Evolutionary conservation across 1,140 invertebrate genomes (phyloP), one percentile per base, ranked within the genome.

Genomic region (Drosophila ogumai): DNA sequence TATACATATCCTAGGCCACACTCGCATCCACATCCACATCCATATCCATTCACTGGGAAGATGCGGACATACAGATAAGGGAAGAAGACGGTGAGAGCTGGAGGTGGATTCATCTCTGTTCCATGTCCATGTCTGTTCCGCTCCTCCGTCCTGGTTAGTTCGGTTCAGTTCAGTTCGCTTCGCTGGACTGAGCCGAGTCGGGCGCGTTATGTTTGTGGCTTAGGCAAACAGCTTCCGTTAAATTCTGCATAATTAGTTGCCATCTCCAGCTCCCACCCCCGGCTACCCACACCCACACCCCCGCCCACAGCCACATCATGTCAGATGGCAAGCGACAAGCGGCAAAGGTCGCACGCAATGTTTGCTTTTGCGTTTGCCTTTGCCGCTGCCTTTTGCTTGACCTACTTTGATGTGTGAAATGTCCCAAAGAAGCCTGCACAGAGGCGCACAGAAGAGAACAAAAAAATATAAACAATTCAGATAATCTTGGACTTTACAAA

Each of bases 331-430:
- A 52, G 84, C 79, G 75, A 79, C 75, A 82, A 87, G 79, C 76
- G 67, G 65, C 80, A 88, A 82, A 88, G 80, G 85, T 84, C 84
- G 85, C 85, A 88, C 85, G 85, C 85, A 81, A 77, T 78, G 61
- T 79, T 75, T 73, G 81, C 81, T 64, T 75, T 75, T 69, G 56
- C 65, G 50, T 36, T 52, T 52, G 22, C 74, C 69, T 78, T 68
- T 56, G 68, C 78, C 63, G 63, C 69, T 82, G 75, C 85, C 82
- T 79, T 82, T 87, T 78, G 85, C 77, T 84, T 88, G 84, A 88
- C 84, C 84, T 88, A 88, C 85, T 88, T 88, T 90, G 85, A 88
- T 82, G 85, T 88, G 85, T 88, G 85, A 88, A 90, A 90, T 84
- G 85, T 90, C 85, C 84, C 76, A 77, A 58, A 79, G 80, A 69